Base-by-base conservation (phyloP, 2,888 invertebrate species). In the Steinernema scapterisci region DNA sequence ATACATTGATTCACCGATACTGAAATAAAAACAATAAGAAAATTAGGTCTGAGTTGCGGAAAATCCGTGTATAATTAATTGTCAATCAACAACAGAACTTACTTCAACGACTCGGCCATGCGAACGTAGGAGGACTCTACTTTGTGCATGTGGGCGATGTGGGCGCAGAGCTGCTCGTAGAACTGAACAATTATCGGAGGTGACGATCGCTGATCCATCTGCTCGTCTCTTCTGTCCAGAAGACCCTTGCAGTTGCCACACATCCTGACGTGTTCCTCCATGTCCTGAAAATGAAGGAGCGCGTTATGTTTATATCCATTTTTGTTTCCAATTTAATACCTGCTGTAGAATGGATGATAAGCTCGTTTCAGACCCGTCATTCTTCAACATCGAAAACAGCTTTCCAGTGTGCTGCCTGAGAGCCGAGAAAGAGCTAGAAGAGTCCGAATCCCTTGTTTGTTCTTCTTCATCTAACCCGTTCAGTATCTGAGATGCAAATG, bases 1-100 rank as follows among this genome's bases (percentile, higher is more conserved):
- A 88, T 94, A 95, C 0, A 93, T 93, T 0, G 93, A 92, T 89
- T 97, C 96, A n/a, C 97, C 97, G 74, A 92, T 92, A 81, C 93
- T 91, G 83, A 78, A 88, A 87, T 48, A 44, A 2, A 52, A 63
- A 3, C 16, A 21, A 13, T 23, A 21, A 25, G 7, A n/a, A 70
- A 1, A 73, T 11, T 1, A n/a, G n/a, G n/a, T n/a, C n/a, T n/a
- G n/a, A n/a, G n/a, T 13, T 23, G 23, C 44, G 19, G 13, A 63
- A 75, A 48, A 25, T 5, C 16, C 19, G 19, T 44, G 23, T n/a
- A 19, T 25, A 1, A 43, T 11, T 23, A 5, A n/a, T n/a, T n/a
- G 25, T 54, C 21, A 6, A 5, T 54, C 23, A 2, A 21, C 21
- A 54, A 48, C 11, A 45, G 13, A 9, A 6, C 45, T 51, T 48